Base-by-base conservation (phyloP, 2,797 vertebrate species). In the Brachyrhaphis roseni region DNA sequence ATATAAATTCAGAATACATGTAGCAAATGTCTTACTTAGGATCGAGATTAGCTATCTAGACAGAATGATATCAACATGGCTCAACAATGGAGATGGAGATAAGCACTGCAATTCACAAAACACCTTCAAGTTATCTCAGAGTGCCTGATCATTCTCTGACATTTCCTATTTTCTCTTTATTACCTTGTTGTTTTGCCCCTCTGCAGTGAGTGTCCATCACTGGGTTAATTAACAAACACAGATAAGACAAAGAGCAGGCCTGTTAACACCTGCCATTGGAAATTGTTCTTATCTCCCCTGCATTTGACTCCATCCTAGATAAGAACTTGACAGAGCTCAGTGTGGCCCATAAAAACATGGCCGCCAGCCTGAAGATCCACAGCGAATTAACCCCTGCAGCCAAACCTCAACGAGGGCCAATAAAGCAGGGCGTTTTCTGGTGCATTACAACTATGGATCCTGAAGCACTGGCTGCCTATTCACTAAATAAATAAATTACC, bases 211-310 rank as follows among this genome's bases (percentile, higher is more conserved):
- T 1, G 1, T n/a, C 62, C 16, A 62, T 59, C 74, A 7, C 20
- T 1, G 18, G 70, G 71, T 81, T 85, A 83, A 87, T 85, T 83
- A 75, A 64, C 83, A 77, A 64, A 75, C 57, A 51, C 55, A 57
- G 83, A 78, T 87, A 87, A 83, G 74, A 20, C 18, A 18, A 15
- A 51, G 73, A 77, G 73, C 64, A 18, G 53, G 23, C 18, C 0
- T 47, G 49, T 51, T 57, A 72, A 77, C 76, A 77, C 74, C 86
- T 79, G 86, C 53, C 4, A 41, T 23, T 41, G 34, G 34, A 68
- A 68, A 68, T 68, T 41, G 3, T 20, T 41, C 64, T 68, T 68
- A 68, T 68, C 64, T 41, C 20, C 31, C 20, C 36, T 68, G 64
- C 64, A 68, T 68, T 41, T 68, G 8, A 41, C 20, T 26, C 6